phyloP scores from a whole-genome alignment of 2,888 invertebrate species.

The Volucella inanis region DNA sequence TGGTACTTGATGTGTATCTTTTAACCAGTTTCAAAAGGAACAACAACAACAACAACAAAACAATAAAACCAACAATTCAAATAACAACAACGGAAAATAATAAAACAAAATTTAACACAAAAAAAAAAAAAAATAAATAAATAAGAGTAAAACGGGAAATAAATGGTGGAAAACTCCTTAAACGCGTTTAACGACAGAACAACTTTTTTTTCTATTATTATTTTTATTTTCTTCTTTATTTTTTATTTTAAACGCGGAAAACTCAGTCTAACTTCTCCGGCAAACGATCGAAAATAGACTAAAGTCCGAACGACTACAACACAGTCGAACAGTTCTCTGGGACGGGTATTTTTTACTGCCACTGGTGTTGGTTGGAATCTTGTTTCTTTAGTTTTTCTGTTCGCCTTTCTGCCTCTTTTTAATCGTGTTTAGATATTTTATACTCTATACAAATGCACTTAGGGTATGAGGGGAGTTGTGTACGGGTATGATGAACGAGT shows the following conservation, averaged over 20 bases:
- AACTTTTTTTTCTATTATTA: too few relatives aligned
- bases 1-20: conserved; percentile 21
- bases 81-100: conserved; percentile 24
- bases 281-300: conserved; percentile 71
- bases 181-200: too few relatives aligned
- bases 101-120: conserved; percentile 18
- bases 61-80: conserved; percentile 19
- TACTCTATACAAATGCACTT: conserved; percentile 59
- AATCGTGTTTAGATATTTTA: conserved; percentile 57
- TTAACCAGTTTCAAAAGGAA: conserved; percentile 63
- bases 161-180: too few relatives aligned
- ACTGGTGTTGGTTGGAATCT: conserved; percentile 40
- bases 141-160: conserved; percentile 7
- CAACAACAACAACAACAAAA: conserved; percentile 14
- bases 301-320: conserved; percentile 28
- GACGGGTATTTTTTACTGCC: conserved; percentile 16
- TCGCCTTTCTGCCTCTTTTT: conserved; percentile 29
- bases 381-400: conserved; percentile 36
- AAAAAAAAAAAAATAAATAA: conserved; percentile 31
- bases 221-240: too few relatives aligned
- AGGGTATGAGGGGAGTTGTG: conserved; percentile 4
- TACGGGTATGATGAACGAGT: not conserved
- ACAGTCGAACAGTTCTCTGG: conserved; percentile 33
- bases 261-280: conserved; percentile 67
- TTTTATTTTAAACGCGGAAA: conserved; percentile 44